Evolutionary conservation across 2,797 vertebrate genomes (phyloP), one percentile per base, ranked within the genome.

Genomic region (Odontamblyopus rebecca): DNA sequence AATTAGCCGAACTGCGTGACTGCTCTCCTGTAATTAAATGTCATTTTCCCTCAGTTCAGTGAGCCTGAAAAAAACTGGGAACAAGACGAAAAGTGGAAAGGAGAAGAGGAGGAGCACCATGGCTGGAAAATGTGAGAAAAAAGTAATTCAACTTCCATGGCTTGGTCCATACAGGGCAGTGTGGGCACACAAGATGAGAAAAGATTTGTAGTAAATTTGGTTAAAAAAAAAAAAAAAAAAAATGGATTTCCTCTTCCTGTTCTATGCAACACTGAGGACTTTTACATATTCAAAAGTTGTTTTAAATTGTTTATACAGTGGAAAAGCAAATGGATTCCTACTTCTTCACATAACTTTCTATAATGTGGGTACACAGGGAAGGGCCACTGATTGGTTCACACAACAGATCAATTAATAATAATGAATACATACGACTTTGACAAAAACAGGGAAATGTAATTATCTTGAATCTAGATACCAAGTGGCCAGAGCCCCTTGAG

Each of bases 11-110:
- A 94, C 90, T 92, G 94, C 94, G 94, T 93, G 94, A 94, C 93
- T 96, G 93, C 94, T 95, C 93, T 94, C 94, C 94, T 95, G 95
- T 95, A 96, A 96, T 95, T 95, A 96, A 96, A 96, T 96, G 94
- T 95, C 93, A 96, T 95, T 95, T 94, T 92, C 92, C 86, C 93
- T 95, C 93, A 94, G 93, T 94, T 93, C 95, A 93, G 86, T 88
- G 90, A 93, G 90, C 87, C 89, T 89, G 91, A 94, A 95, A 93
- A 38, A 91, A 91, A 90, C 71, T 53, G 54, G 48, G 29, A 27
- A 89, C 70, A 57, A 67, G 56, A 51, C 15, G 71, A n/a, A 59
- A 71, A 13, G 56, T 50, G 38, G 70, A 70, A 71, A 56, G 71
- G 64, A 7, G 62, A 57, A 35, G 64, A 79, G 26, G 77, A 77